Percentiles rank a stretch among this genome's conserved stretches.
These are phyloP conservation scores for Neolamprologus falcicula DNA, from an alignment of 2,113 vertebrate species.

Conservation along the genomic window DNA sequence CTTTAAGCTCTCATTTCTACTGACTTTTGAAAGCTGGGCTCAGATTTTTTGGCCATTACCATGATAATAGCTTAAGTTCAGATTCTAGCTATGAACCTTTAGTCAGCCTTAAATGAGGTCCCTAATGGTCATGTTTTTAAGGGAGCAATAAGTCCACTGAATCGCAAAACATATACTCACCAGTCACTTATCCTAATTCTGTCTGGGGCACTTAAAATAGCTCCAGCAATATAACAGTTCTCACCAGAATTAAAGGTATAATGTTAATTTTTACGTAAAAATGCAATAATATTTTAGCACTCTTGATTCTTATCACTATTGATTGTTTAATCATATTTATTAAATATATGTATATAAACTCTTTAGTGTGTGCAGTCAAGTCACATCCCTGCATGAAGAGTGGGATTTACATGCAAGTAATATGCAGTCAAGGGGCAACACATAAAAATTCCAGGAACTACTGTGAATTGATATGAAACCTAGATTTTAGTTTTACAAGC, in stretches of 20 bases:
- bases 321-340: not conserved
- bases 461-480: not conserved
- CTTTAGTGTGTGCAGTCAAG: not conserved
- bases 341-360: not conserved
- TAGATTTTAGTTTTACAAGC: not conserved
- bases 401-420: not conserved
- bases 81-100: conserved; percentile 37
- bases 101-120: conserved; percentile 41
- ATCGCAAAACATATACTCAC: conserved; percentile 9
- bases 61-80: conserved; percentile 45
- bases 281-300: not conserved
- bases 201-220: conserved; percentile 9
- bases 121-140: conserved; percentile 34
- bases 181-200: conserved; percentile 14
- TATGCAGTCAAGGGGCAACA: not conserved
- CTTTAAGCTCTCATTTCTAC: conserved; percentile 29
- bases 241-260: not conserved
- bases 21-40: conserved; percentile 36
- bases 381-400: not conserved
- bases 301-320: not conserved
- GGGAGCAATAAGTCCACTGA: conserved; percentile 15
- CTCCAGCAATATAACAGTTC: not conserved
- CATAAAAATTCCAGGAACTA: not conserved
- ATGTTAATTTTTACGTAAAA: not conserved
- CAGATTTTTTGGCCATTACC: conserved; percentile 21